Percentiles rank a stretch among this genome's conserved stretches.
Evolutionary conservation across 2,113 vertebrate species (phyloP).

Genomic region (Brachyhypopomus occidentalis): DNA sequence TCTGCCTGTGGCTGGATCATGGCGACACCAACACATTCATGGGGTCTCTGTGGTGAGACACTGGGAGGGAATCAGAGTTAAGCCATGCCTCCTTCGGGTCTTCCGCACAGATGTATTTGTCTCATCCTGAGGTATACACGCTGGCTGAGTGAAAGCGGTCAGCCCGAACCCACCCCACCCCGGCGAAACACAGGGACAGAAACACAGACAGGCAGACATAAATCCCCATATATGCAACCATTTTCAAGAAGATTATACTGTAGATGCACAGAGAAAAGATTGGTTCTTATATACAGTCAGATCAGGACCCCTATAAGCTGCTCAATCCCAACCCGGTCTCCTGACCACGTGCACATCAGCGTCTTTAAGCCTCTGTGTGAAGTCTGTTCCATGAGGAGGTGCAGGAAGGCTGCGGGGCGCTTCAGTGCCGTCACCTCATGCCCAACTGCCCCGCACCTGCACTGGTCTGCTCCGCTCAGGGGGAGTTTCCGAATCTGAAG

Average conservation of each 20-base stretch:
- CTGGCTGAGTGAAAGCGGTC: slow-evolving; percentile 49
- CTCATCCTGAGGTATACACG: slow-evolving; percentile 55
- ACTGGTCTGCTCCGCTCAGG: not conserved
- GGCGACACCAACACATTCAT: slow-evolving; percentile 34
- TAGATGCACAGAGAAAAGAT: slow-evolving; percentile 68
- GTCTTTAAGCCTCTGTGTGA: not conserved
- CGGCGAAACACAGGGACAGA: slow-evolving; percentile 59
- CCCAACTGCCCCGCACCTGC: not conserved
- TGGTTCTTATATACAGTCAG: slow-evolving; percentile 62
- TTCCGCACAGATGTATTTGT: not conserved
- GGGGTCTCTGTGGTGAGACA: slow-evolving; percentile 2
- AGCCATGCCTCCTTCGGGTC: slow-evolving; percentile 3
- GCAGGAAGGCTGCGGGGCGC: not conserved
- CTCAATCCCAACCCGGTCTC: slow-evolving; percentile 2
- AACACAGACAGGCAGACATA: slow-evolving; percentile 67
- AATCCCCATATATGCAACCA: slow-evolving; percentile 68
- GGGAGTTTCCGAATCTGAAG: not conserved
- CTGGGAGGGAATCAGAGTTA: slow-evolving; percentile 22
- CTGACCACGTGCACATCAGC: not conserved
- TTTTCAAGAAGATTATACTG: slow-evolving; percentile 68
- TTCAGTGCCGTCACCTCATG: not conserved
- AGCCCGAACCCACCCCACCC: slow-evolving; percentile 3
- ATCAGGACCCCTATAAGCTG: not conserved
- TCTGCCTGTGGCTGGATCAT: slow-evolving; percentile 39
- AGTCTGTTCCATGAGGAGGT: not conserved